Base-by-base conservation (phyloP, 2,797 vertebrate species). In the Megaceryle alcyon region DNA sequence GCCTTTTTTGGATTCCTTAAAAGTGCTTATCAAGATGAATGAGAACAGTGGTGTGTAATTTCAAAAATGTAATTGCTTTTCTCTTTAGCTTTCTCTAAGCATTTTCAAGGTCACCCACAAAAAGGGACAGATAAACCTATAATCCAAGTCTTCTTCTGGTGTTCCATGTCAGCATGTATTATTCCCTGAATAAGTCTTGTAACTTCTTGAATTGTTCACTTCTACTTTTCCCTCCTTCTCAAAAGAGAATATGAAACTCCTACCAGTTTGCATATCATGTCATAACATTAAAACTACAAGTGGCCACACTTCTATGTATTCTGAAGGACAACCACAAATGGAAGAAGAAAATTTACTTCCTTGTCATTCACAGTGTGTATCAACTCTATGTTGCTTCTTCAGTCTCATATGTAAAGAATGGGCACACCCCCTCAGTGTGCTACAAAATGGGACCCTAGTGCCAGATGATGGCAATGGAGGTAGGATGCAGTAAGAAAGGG, bases 11-110 rank as follows among this genome's bases (percentile, higher is more conserved):
- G 91, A 95, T 96, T 97, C 96, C 93, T 98, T 98, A 97, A 98
- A 98, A 98, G 97, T 97, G 93, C 98, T 98, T 98, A 98, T 98
- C 97, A 98, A 98, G 98, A 98, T 98, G 98, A 98, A 98, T 98
- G 98, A 98, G 98, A 98, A 97, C 85, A 97, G 95, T 96, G 73
- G 93, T 96, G 96, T 97, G 97, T 98, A 98, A 98, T 98, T 98
- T 98, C 97, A 98, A 97, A 98, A 98, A 98, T 97, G 92, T 98
- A 98, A 98, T 98, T 98, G 97, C 98, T 98, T 98, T 98, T 98
- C 97, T 97, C 89, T 97, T 91, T 94, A 93, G 96, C 94, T 96
- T 98, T 96, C 91, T 95, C 86, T 93, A 94, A 83, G 93, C 41
- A 88, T 97, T 97, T 96, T 98, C 97, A 98, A 98, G 98, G 98